Conservation (phyloP, 2,113 vertebrate genomes). For the Collichthys lucidus region DNA sequence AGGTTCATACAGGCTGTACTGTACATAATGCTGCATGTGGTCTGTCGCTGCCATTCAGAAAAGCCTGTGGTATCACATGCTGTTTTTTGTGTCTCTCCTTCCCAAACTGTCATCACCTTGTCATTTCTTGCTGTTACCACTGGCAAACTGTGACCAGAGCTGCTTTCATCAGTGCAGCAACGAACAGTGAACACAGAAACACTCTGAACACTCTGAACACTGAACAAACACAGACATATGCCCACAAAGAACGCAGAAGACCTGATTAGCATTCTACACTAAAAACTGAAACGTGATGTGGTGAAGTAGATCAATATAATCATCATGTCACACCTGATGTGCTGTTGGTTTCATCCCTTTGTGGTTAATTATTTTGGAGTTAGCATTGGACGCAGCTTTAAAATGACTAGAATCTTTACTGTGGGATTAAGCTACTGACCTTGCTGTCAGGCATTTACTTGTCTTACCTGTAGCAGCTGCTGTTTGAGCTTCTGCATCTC, state of each 20-base stretch:
- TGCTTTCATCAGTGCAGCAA: neutral
- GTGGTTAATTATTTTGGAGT: neutral
- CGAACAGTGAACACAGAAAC: neutral
- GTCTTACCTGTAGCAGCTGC: slow-evolving; percentile 94
- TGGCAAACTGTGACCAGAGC: neutral
- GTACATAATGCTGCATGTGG: neutral
- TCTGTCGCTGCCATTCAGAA: neutral
- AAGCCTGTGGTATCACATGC: neutral
- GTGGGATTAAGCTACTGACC: neutral
- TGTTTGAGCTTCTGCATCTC: slow-evolving; percentile 99
- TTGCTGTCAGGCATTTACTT: neutral
- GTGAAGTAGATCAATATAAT: neutral
- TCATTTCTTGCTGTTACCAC: slow-evolving; percentile 3
- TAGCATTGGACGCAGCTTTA: neutral
- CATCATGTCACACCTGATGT: neutral
- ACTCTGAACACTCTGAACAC: no score
- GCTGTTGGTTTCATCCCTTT: neutral
- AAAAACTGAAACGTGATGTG: slow-evolving; percentile 13
- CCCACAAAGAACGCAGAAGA: neutral
- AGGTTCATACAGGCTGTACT: neutral
- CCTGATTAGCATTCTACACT: neutral
- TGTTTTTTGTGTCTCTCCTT: neutral
- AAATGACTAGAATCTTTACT: neutral
- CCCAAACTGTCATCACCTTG: slow-evolving; percentile 22
- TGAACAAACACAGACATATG: neutral